Conservation (phyloP, 2,888 invertebrate species). For the Mythimna lalbum region DNA sequence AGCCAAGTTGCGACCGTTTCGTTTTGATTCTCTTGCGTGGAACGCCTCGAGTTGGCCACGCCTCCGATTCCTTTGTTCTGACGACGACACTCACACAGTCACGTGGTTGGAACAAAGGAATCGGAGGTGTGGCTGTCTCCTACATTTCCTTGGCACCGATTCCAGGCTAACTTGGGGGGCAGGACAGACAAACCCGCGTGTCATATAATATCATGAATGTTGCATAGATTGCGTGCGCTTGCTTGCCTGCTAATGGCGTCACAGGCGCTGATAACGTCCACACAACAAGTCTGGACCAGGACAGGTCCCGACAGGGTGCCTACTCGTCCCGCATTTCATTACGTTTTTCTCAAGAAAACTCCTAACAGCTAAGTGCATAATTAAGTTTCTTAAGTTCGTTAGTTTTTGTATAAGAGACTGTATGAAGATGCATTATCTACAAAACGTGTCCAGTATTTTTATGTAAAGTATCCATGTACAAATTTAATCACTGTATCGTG, state of each 20-base stretch:
- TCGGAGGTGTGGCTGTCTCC: no score
- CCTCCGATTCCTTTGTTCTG: no score
- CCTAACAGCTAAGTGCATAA: conserved; percentile 20
- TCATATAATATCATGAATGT: neutral
- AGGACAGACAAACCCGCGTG: conserved; percentile 9
- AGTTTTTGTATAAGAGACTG: neutral
- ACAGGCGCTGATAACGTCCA: conserved; percentile 52
- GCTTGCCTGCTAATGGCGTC: conserved; percentile 60
- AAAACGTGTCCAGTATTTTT: no score
- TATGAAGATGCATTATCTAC: neutral
- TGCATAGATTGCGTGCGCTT: conserved; percentile 57
- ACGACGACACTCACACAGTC: no score
- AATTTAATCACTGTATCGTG: no score
- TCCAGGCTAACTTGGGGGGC: no score
- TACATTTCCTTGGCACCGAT: no score
- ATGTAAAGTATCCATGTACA: no score
- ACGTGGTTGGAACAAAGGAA: no score
- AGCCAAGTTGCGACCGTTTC: no score
- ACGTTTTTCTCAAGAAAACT: conserved; percentile 32
- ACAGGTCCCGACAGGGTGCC: conserved; percentile 44
- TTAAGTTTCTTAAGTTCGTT: conserved; percentile 12
- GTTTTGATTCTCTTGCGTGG: no score
- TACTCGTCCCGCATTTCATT: conserved; percentile 25
- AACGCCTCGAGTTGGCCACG: no score
- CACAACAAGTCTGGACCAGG: conserved; percentile 19